Percentiles rank a stretch among this genome's conserved stretches.
Conservation (phyloP, 2,888 invertebrate species). For the Diaprepes abbreviatus region DNA sequence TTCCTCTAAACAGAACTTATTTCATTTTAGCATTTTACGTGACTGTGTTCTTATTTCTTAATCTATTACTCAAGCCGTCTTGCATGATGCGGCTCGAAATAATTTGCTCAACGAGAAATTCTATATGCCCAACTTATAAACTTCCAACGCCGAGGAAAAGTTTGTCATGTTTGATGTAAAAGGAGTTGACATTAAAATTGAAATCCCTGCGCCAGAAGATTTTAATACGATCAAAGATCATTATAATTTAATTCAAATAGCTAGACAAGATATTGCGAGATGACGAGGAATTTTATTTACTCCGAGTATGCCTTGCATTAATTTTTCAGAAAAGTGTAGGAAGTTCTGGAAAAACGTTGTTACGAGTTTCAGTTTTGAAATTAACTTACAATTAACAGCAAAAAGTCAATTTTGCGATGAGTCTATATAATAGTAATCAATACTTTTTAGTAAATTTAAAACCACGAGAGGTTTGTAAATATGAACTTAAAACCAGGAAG, state of each 20-base stretch:
- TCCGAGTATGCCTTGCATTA: conserved; percentile 22
- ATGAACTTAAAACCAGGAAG: too few relatives aligned
- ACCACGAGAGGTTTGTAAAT: too few relatives aligned
- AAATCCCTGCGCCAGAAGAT: conserved; percentile 66
- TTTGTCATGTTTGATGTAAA: conserved; percentile 68
- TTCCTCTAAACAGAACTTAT: conserved; percentile 13
- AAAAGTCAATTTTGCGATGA: too few relatives aligned
- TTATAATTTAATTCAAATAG: conserved; percentile 63
- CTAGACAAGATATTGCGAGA: conserved; percentile 55
- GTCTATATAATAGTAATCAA: too few relatives aligned
- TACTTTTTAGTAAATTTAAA: too few relatives aligned
- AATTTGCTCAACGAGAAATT: conserved; percentile 64
- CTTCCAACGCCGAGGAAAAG: conserved; percentile 59
- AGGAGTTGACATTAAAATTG: conserved; percentile 69
- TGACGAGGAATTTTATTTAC: conserved; percentile 38
- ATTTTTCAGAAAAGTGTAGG: not conserved
- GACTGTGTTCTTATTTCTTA: conserved; percentile 64
- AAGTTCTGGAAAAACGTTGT: too few relatives aligned
- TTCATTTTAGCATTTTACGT: conserved; percentile 55
- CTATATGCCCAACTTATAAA: conserved; percentile 68
- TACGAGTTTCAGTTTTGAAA: too few relatives aligned
- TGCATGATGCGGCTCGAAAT: conserved; percentile 62
- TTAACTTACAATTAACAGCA: too few relatives aligned
- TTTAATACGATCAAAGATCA: conserved; percentile 67
- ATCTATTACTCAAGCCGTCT: conserved; percentile 65